These are phyloP conservation scores for Saxidomus purpurata DNA, from an alignment of 1,140 invertebrate genomes.

Conservation along the genomic window DNA sequence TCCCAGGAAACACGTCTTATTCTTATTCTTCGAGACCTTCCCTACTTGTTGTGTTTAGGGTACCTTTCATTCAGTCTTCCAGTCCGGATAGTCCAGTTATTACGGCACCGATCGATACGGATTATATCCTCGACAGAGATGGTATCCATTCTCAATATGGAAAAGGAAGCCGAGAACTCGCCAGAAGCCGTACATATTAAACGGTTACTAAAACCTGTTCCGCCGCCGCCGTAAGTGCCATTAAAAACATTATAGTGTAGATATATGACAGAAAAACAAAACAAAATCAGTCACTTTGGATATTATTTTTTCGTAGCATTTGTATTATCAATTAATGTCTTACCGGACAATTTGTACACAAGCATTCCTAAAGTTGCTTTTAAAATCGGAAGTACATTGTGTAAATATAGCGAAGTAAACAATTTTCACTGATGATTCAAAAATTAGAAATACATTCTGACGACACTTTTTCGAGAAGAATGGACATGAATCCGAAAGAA, in stretches of 20 bases:
- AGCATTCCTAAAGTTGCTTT: too few species aligned
- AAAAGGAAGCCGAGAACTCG: slow-evolving; percentile 26
- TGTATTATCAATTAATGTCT: too few species aligned
- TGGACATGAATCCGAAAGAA: too few species aligned
- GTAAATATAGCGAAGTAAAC: too few species aligned
- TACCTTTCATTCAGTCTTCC: slow-evolving; percentile 53
- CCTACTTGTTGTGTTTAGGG: slow-evolving; percentile 20
- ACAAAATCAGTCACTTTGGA: too few species aligned
- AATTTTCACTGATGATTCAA: too few species aligned
- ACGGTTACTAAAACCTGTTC: not conserved
- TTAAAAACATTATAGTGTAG: not conserved
- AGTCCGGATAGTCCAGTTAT: not conserved
- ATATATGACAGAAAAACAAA: too few species aligned
- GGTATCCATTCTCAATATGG: slow-evolving; percentile 55
- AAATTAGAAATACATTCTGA: too few species aligned
- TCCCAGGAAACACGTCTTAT: slow-evolving; percentile 36
- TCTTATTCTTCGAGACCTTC: slow-evolving; percentile 39
- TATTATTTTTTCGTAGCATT: too few species aligned
- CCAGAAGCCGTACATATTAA: slow-evolving; percentile 42
- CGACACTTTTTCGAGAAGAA: too few species aligned
- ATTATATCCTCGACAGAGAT: slow-evolving; percentile 16
- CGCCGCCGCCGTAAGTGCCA: slow-evolving; percentile 45
- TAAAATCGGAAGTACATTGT: too few species aligned
- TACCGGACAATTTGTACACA: too few species aligned
- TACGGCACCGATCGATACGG: not conserved